Conservation (phyloP, 2,888 invertebrate species). For the Meghimatium bilineatum region DNA sequence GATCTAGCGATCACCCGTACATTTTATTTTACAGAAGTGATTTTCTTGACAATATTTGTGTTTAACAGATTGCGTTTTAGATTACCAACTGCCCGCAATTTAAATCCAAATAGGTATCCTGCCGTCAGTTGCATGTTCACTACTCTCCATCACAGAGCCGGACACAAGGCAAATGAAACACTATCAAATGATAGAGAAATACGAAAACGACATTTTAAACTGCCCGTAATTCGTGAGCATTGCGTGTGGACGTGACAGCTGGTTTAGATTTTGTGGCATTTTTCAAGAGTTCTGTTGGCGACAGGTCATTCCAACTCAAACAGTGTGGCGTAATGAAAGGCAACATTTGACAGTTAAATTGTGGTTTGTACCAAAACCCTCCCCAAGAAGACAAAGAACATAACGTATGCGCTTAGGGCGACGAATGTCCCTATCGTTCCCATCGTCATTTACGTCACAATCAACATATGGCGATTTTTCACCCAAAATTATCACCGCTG, state of each 20-base stretch:
- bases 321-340: conserved; percentile 11
- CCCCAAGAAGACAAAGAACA: background rate
- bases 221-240: background rate
- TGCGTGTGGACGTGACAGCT: conserved; percentile 9
- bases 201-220: too few relatives aligned
- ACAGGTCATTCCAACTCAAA: background rate
- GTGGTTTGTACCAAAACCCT: conserved; percentile 23
- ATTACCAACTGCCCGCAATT: too few relatives aligned
- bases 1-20: too few relatives aligned
- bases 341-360: background rate
- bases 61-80: too few relatives aligned
- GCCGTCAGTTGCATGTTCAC: too few relatives aligned
- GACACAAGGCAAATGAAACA: too few relatives aligned
- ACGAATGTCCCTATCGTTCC: background rate
- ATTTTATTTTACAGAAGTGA: too few relatives aligned
- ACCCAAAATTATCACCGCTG: conserved; percentile 20
- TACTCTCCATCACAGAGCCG: too few relatives aligned
- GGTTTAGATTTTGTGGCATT: background rate
- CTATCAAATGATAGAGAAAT: too few relatives aligned
- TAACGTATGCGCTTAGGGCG: background rate
- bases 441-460: background rate
- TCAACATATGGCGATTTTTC: conserved; percentile 23
- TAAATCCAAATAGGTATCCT: too few relatives aligned
- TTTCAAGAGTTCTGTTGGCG: background rate
- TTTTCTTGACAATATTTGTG: too few relatives aligned